phyloP scores from a whole-genome alignment of 1,140 invertebrate species.

The Calycopis cecrops region DNA sequence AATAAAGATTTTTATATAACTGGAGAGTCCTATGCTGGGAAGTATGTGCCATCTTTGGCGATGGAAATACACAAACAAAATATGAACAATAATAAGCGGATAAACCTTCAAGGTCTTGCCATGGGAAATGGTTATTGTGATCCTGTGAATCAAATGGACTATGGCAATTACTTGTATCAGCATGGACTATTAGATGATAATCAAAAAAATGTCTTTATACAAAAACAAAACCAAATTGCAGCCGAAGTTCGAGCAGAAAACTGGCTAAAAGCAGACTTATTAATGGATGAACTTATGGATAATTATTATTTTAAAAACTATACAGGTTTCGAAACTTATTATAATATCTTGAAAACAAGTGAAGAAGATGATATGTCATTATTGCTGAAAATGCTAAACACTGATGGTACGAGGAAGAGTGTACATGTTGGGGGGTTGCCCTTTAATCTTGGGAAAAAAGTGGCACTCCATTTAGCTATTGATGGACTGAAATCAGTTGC shows the following conservation, averaged over 20 bases:
- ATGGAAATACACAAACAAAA: conserved; percentile 84
- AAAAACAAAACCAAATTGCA: conserved; percentile 74
- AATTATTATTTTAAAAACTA: conserved; percentile 83
- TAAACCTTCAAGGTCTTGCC: conserved; percentile 80
- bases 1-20: conserved; percentile 83
- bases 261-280: conserved; percentile 77
- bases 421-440: conserved; percentile 89
- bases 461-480: conserved; percentile 41
- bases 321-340: conserved; percentile 87
- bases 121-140: conserved; percentile 83
- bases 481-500: conserved; percentile 57
- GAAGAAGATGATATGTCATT: conserved; percentile 51
- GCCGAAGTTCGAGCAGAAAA: conserved; percentile 78
- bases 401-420: conserved; percentile 77
- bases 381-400: conserved; percentile 74
- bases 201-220: conserved; percentile 74
- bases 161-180: conserved; percentile 80
- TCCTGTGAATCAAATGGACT: conserved; percentile 78
- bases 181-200: conserved; percentile 78
- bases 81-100: conserved; percentile 66
- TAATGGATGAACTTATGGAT: conserved; percentile 81
- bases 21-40: conserved; percentile 92
- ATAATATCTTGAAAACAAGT: conserved; percentile 82
- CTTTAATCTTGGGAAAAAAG: conserved; percentile 75
- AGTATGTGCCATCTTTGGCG: conserved; percentile 85